Conservation (phyloP, 2,888 invertebrate genomes). For the Tupiocoris notatus region DNA sequence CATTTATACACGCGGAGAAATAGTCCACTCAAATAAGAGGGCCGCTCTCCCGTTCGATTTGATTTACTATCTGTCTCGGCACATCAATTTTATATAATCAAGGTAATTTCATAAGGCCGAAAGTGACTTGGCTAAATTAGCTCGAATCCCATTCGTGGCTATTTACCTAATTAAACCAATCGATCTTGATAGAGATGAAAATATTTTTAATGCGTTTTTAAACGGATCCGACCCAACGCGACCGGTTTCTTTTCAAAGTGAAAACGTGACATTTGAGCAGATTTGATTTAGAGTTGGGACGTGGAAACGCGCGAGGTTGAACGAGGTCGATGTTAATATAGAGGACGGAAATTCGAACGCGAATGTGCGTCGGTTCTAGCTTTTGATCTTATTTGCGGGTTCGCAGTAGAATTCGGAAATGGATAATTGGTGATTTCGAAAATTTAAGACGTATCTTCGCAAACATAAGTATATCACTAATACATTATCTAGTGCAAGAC, state of each 20-base stretch:
- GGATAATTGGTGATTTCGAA: no score
- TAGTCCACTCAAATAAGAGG: slow-evolving; percentile 14
- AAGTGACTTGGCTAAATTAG: neutral
- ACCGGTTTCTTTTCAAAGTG: neutral
- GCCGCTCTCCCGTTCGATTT: slow-evolving; percentile 8
- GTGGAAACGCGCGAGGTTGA: neutral
- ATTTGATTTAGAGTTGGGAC: slow-evolving; percentile 13
- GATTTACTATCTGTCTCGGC: slow-evolving; percentile 14
- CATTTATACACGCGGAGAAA: neutral
- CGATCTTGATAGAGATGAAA: slow-evolving; percentile 13
- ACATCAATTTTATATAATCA: slow-evolving; percentile 33
- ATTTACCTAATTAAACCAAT: slow-evolving; percentile 35
- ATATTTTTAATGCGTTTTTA: neutral
- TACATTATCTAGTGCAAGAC: no score
- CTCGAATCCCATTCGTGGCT: neutral
- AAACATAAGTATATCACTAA: no score
- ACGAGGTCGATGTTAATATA: no score
- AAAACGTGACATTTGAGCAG: slow-evolving; percentile 18
- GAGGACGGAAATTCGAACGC: no score
- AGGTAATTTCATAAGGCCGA: slow-evolving; percentile 6
- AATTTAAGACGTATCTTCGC: no score
- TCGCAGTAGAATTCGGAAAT: no score
- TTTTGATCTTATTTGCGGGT: no score
- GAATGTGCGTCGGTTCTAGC: no score
- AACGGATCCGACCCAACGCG: slow-evolving; percentile 1